Percentiles rank a stretch among this genome's conserved stretches.
phyloP scores from a whole-genome alignment of 2,797 vertebrate genomes.

The Bovichtus variegatus region DNA sequence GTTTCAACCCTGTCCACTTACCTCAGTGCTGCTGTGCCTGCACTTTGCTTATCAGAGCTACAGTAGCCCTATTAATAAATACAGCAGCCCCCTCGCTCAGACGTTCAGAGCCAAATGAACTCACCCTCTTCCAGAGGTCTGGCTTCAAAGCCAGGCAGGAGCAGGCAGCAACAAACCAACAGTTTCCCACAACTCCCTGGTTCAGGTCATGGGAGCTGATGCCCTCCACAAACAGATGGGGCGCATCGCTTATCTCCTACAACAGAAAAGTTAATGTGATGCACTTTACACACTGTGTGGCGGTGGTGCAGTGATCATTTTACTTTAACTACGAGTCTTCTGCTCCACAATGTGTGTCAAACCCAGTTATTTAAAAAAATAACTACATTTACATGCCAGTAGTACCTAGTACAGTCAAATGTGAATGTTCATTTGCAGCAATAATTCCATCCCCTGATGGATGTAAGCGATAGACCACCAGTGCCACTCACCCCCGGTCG shows the following conservation, averaged over 20 bases:
- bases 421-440: neutral
- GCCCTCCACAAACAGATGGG: slow-evolving; percentile 91
- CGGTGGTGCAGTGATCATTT: neutral
- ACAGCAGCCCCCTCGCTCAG: neutral
- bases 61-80: neutral
- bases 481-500: slow-evolving; percentile 85
- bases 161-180: slow-evolving; percentile 95
- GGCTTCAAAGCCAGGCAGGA: slow-evolving; percentile 93
- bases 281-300: neutral
- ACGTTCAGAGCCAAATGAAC: neutral
- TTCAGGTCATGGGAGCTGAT: slow-evolving; percentile 93
- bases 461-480: neutral
- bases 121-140: slow-evolving; percentile 92
- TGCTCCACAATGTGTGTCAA: neutral
- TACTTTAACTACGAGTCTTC: neutral
- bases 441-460: neutral
- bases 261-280: neutral
- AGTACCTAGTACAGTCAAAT: neutral
- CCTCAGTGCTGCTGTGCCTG: neutral
- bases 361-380: neutral
- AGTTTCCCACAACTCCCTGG: slow-evolving; percentile 93
- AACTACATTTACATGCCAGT: neutral
- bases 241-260: slow-evolving; percentile 89
- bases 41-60: neutral
- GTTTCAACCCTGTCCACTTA: neutral